Evolutionary conservation across 2,797 vertebrate genomes (phyloP), one percentile per base, ranked within the genome.

Genomic region (Buphagus erythrorhynchus): DNA sequence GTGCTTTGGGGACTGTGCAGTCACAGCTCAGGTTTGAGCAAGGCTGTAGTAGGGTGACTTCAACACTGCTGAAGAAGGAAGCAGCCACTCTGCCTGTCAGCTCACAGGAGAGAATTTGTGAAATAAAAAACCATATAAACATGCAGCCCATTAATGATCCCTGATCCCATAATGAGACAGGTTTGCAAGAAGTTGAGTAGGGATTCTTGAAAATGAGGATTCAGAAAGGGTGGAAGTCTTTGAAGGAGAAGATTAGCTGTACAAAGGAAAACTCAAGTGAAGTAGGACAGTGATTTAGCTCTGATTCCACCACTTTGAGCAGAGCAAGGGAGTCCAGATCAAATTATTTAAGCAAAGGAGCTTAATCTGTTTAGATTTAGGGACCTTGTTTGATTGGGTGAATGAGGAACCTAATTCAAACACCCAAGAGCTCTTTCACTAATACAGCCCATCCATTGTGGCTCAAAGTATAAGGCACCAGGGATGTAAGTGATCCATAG

Each of bases 351-450:
- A 80, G 73, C 58, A 77, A 16, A 62, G 46, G 67, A 77, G 51
- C 10, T 85, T 82, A 35, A 69, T 92, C 43, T 81, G 1, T 89
- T 73, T 82, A 43, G 67, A 45, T 88, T 79, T 92, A 66, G 52
- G 63, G 36, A 65, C 45, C 38, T 79, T 29, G n/a, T 86, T 88
- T 63, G 35, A 3, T 8, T 69, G 59, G 3, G 55, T 78, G 54
- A 76, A 69, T 48, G 40, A 89, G 26, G n/a, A 93, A 49, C 40
- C 62, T 35, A 66, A 69, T 88, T 92, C 54, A 86, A 84, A 68
- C 16, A 51, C 19, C 26, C 35, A 69, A 33, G 83, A 89, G 43
- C n/a, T 81, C 54, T 66, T 85, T 68, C 51, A 35, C 22, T 63
- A 52, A 25, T 28, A 21, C 14, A 76, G 17, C 22, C 31, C 54